These are phyloP conservation scores for Eledona agricola DNA, from an alignment of 2,888 invertebrate species.

Conservation along the genomic window DNA sequence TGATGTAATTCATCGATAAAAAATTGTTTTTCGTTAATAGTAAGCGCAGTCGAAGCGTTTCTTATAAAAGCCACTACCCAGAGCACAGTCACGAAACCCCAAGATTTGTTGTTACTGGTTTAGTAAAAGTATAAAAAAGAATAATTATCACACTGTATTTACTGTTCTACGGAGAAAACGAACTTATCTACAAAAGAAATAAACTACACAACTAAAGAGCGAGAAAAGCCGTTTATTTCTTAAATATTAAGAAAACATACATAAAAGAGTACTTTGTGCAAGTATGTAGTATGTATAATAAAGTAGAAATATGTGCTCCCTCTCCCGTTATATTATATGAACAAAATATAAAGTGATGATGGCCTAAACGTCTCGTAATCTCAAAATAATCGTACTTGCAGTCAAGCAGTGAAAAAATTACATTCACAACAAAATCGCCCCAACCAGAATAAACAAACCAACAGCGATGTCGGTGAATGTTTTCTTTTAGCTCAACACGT, in stretches of 20 bases:
- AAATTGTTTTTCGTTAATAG: constrained; percentile 25
- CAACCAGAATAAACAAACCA: constrained; percentile 52
- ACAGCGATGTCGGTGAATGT: constrained; percentile 46
- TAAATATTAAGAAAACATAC: constrained; percentile 56
- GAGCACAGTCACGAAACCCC: constrained; percentile 33
- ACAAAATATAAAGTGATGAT: constrained; percentile 40
- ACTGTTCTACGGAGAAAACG: constrained; percentile 18
- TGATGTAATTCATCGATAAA: constrained; percentile 24
- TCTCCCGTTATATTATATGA: constrained; percentile 44
- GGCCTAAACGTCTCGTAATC: constrained; percentile 28
- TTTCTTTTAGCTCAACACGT: constrained; percentile 12
- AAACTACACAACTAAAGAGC: constrained; percentile 44
- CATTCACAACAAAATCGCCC: constrained; percentile 52
- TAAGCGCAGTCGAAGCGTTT: constrained; percentile 34
- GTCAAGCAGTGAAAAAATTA: constrained; percentile 45
- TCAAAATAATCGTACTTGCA: constrained; percentile 35
- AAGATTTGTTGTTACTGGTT: constrained; percentile 22
- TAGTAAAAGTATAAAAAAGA: constrained; percentile 28
- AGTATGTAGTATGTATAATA: constrained; percentile 46
- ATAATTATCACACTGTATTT: constrained; percentile 37
- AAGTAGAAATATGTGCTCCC: constrained; percentile 48
- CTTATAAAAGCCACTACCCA: constrained; percentile 38
- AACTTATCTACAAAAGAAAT: constrained; percentile 37
- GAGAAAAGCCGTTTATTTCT: constrained; percentile 58
- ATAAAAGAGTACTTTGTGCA: constrained; percentile 55